Evolutionary conservation across 2,888 invertebrate genomes (phyloP).

Genomic region (Sarcophaga variegata): DNA sequence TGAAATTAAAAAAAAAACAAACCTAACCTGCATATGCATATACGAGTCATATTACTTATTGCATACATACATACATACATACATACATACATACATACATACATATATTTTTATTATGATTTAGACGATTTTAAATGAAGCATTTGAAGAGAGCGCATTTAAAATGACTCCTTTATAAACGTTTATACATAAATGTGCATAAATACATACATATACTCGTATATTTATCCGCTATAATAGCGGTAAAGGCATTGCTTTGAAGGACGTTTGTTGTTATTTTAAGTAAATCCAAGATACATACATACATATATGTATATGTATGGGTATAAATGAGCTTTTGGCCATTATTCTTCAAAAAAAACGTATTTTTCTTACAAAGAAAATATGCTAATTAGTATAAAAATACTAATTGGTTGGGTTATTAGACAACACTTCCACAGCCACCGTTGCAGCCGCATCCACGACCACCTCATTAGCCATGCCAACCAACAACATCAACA

Average conservation of each 20-base stretch:
- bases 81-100: slow-evolving; percentile 3
- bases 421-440: slow-evolving; percentile 46
- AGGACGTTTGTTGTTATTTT: slow-evolving; percentile 42
- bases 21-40: neutral
- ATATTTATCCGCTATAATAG: neutral
- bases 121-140: slow-evolving; percentile 61
- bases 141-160: slow-evolving; percentile 36
- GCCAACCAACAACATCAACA: slow-evolving; percentile 40
- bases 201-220: neutral
- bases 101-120: slow-evolving; percentile 50
- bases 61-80: slow-evolving; percentile 4
- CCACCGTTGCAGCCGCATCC: neutral
- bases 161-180: slow-evolving; percentile 49
- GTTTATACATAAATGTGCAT: slow-evolving; percentile 4
- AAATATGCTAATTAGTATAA: slow-evolving; percentile 63
- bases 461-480: neutral
- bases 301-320: neutral
- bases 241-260: slow-evolving; percentile 4
- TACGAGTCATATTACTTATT: slow-evolving; percentile 11
- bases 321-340: slow-evolving; percentile 11
- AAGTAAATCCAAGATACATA: slow-evolving; percentile 25
- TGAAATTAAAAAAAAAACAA: neutral
- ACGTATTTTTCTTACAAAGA: slow-evolving; percentile 26
- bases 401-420: slow-evolving; percentile 65
- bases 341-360: neutral